These are phyloP conservation scores for Cromileptes altivelis DNA, from an alignment of 2,113 vertebrate genomes.

Conservation along the genomic window DNA sequence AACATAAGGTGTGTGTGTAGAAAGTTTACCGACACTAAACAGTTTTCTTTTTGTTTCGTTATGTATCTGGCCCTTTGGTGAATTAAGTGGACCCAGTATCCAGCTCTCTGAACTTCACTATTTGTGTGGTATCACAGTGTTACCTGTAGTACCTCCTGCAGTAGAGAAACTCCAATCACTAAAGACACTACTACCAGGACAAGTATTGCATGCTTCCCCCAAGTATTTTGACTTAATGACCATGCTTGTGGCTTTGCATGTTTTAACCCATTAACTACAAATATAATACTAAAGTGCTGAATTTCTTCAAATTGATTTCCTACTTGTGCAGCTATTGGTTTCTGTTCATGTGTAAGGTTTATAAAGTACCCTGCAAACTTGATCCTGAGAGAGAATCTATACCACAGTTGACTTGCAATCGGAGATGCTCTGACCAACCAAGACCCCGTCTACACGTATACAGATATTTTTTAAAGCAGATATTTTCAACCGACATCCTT, in stretches of 20 bases:
- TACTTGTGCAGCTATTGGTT: not conserved
- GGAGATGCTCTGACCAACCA: not conserved
- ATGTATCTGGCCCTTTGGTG: conserved; percentile 23
- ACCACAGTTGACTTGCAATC: not conserved
- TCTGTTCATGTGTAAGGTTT: not conserved
- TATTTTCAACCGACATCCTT: no score
- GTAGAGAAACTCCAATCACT: conserved; percentile 47
- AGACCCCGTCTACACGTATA: no score
- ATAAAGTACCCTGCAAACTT: not conserved
- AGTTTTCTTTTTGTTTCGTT: conserved; percentile 39
- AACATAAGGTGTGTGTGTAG: conserved; percentile 46
- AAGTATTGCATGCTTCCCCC: conserved; percentile 60
- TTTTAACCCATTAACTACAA: conserved; percentile 33
- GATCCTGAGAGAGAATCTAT: not conserved
- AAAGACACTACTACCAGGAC: conserved; percentile 55
- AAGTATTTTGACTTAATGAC: conserved; percentile 58
- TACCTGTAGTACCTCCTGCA: conserved; percentile 39
- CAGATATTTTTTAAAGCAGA: no score
- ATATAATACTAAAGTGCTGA: not conserved
- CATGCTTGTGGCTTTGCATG: conserved; percentile 23
- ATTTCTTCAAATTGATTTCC: conserved; percentile 1
- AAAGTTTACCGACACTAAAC: conserved; percentile 68
- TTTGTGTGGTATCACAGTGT: conserved; percentile 51
- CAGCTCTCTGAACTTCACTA: conserved; percentile 26
- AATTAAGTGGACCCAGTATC: conserved; percentile 32